Percentiles rank a stretch among this genome's conserved stretches.
Conservation (phyloP, 2,113 vertebrate genomes). For the Cottus gobio region DNA sequence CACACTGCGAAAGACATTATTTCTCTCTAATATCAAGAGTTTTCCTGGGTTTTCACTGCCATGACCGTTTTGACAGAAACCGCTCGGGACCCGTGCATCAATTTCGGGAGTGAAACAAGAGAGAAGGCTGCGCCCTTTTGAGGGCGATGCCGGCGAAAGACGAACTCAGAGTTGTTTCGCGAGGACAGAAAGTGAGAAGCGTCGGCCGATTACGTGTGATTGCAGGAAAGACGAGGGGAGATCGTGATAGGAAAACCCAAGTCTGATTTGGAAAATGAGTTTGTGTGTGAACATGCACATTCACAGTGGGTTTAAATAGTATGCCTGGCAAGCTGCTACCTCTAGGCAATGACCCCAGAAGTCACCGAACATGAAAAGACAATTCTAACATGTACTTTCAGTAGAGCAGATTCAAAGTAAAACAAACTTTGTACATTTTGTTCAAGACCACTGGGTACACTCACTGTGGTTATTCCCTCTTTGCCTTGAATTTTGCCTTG, state of each 20-base stretch:
- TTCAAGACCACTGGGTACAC: constrained; percentile 31
- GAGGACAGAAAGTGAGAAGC: constrained; percentile 58
- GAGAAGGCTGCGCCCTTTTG: constrained; percentile 55
- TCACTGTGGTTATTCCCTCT: constrained; percentile 44
- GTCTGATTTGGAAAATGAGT: constrained; percentile 12
- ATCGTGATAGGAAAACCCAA: constrained; percentile 31
- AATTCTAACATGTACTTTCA: constrained; percentile 16
- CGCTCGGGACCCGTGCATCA: constrained; percentile 61
- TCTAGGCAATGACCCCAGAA: constrained; percentile 8
- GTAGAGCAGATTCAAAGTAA: constrained; percentile 18
- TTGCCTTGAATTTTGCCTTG: constrained; percentile 37
- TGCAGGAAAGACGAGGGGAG: constrained; percentile 59
- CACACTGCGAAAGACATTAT: constrained; percentile 66
- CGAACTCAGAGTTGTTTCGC: constrained; percentile 59
- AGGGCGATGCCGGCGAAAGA: constrained; percentile 65
- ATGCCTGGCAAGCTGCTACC: not conserved
- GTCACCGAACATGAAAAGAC: constrained; percentile 22
- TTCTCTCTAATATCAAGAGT: constrained; percentile 66
- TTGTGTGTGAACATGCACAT: constrained; percentile 10
- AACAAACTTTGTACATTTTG: constrained; percentile 47
- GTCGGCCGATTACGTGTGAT: constrained; percentile 58
- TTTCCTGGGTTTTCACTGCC: constrained; percentile 63
- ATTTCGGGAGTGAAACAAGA: constrained; percentile 68
- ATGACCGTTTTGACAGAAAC: constrained; percentile 61
- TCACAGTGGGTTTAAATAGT: constrained; percentile 1